phyloP scores from a whole-genome alignment of 2,888 invertebrate species.

The Rhopalosiphum nymphaeae region DNA sequence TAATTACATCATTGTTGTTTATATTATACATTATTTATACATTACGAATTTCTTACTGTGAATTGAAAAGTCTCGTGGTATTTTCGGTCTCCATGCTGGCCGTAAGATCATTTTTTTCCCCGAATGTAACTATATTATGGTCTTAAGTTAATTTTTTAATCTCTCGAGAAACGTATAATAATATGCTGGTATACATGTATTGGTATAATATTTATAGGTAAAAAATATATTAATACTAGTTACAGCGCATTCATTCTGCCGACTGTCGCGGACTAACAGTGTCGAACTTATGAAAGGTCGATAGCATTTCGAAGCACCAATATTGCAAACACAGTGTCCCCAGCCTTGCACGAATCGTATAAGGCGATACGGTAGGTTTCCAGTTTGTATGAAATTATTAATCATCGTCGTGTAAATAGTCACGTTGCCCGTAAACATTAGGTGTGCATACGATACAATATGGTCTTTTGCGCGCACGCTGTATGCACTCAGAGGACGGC shows the following conservation, averaged over 20 bases:
- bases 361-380: constrained; percentile 44
- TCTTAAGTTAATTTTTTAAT: background rate
- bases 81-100: constrained; percentile 57
- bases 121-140: background rate
- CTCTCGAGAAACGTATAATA: background rate
- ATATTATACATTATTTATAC: background rate
- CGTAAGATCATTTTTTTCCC: constrained; percentile 39
- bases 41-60: constrained; percentile 52
- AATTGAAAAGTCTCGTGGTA: constrained; percentile 39
- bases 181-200: background rate
- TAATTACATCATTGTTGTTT: background rate
- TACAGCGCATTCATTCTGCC: background rate
- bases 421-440: constrained; percentile 1
- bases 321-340: background rate
- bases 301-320: constrained; percentile 30
- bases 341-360: constrained; percentile 53
- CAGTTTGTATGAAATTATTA: constrained; percentile 51
- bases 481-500: background rate
- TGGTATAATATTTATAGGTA: background rate
- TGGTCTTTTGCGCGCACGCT: background rate
- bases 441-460: background rate
- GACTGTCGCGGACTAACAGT: background rate
- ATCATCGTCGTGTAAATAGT: constrained; percentile 19
- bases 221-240: background rate
- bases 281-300: constrained; percentile 19